Conservation (phyloP, 92 coral and sea anemone species). For the Porites lobata region DNA sequence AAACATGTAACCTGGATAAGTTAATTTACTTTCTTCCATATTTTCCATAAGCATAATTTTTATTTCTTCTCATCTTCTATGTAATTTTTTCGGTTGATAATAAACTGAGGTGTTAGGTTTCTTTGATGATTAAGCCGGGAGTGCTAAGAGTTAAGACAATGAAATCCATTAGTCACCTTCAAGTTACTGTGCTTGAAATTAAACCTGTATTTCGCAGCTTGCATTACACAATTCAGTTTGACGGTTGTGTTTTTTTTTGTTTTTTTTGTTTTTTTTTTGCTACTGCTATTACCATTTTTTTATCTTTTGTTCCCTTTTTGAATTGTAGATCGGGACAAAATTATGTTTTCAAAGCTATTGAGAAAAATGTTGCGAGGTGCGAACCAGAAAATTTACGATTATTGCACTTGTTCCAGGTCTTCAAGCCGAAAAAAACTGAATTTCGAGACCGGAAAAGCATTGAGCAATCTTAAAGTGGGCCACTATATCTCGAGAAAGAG, state of each 20-base stretch:
- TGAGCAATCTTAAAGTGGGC: too few species aligned
- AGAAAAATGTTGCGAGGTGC: too few species aligned
- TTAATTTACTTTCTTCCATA: not conserved
- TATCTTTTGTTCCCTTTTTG: too few species aligned
- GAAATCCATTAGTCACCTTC: not conserved
- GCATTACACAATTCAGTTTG: not conserved
- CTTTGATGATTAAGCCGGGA: not conserved
- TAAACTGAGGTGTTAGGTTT: not conserved
- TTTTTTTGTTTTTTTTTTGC: too few species aligned
- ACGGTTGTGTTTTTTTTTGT: not conserved
- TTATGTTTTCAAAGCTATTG: not conserved
- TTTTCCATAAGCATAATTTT: not conserved
- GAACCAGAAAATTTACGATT: too few species aligned
- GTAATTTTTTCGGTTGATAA: not conserved
- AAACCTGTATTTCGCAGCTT: not conserved
- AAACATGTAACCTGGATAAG: not conserved
- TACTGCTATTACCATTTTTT: too few species aligned
- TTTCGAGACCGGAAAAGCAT: not conserved
- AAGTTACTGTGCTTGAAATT: too few species aligned
- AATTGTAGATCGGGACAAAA: not conserved
- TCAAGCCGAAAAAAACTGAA: too few species aligned
- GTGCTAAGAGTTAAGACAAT: too few species aligned
- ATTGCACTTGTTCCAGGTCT: too few species aligned
- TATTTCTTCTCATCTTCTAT: not conserved
- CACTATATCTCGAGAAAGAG: too few species aligned